Evolutionary conservation across 2,113 vertebrate species (phyloP).

Genomic region (Lamprologus callipterus): DNA sequence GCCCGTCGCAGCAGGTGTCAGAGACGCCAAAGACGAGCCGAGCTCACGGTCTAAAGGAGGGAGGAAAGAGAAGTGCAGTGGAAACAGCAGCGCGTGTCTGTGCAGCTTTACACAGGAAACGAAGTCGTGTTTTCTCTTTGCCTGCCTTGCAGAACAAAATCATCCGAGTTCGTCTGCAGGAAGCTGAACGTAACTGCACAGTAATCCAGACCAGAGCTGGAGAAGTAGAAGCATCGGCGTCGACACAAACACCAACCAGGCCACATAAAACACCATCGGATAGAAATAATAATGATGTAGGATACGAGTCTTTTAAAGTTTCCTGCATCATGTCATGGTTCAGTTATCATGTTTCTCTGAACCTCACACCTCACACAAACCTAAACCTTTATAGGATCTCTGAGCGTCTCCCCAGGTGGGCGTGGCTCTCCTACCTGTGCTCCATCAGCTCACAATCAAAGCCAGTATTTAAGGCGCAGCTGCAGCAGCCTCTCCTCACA

Average conservation of each 20-base stretch:
- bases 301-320: background rate
- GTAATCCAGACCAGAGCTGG: background rate
- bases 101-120: background rate
- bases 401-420: background rate
- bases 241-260: accelerated
- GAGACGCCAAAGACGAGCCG: background rate
- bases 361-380: background rate
- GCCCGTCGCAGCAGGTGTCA: background rate
- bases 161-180: background rate
- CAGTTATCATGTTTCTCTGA: background rate
- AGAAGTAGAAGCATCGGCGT: accelerated
- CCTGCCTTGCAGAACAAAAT: background rate
- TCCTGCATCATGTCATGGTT: accelerated
- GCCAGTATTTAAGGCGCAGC: background rate
- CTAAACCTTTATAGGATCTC: background rate
- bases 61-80: background rate
- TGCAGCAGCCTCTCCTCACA: background rate
- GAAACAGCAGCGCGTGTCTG: background rate
- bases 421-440: accelerated
- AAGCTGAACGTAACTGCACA: background rate
- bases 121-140: background rate
- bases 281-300: background rate
- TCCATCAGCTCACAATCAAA: background rate
- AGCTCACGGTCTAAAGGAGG: background rate
- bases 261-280: accelerated